Evolutionary conservation across 2,797 vertebrate species (phyloP), one percentile per base, ranked within the genome.

Genomic region (Stomatorhinus walkeri): DNA sequence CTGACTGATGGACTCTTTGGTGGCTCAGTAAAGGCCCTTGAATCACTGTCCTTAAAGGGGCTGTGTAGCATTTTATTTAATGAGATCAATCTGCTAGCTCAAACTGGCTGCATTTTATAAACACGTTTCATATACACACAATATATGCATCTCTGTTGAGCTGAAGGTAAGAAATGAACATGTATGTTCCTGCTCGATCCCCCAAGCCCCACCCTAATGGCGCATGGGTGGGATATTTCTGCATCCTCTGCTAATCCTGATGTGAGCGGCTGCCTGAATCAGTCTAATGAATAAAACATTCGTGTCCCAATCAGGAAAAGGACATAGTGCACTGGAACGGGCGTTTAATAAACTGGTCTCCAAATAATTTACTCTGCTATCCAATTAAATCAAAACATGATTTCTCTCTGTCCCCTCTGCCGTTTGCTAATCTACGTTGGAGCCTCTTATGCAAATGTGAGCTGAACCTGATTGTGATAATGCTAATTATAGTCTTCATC

Each of bases 351-450:
- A 89, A 88, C 87, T 64, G 83, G 52, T 52, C 90, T 85, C 87
- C 88, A 86, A 85, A 88, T 89, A 91, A 92, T 93, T 92, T 91
- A 93, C 90, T 92, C 89, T 92, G 90, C 88, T 91, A 90, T 91
- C 89, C 91, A 93, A 92, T 94, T 94, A 93, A 91, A 93, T 91
- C 88, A 93, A 90, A 91, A 88, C 89, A 91, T 91, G 90, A 89
- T 93, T 92, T 76, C 92, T 87, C 88, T 89, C 68, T 92, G 79
- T 87, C 81, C 90, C 87, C 88, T 89, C 89, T 84, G 64, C 46
- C 90, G 90, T 91, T 93, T 91, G 91, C 87, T 93, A 92, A 94
- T 92, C 92, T 92, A 90, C 91, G 87, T 91, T 88, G 72, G 85
- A 92, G 92, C 43, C 88, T 89, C 85, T 91, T 91, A 91, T 90